A percentile compares a stretch with the other conserved stretches of the same genome.
Conservation (phyloP, 2,113 vertebrate genomes). For the Paraplagusia blochii region DNA sequence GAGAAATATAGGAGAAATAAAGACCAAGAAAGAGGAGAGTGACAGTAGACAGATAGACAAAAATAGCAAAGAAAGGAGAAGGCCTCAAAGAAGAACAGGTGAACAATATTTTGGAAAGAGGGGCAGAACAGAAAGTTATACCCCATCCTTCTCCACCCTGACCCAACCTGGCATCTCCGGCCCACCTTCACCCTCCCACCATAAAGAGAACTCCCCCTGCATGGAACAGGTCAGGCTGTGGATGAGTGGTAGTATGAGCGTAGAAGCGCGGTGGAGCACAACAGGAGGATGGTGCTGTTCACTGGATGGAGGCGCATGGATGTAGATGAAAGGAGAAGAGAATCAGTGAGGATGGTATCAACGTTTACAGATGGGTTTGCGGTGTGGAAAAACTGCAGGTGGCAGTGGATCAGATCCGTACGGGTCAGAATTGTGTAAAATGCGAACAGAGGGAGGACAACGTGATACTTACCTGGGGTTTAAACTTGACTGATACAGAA, state of each 20-base stretch:
- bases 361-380: conserved; percentile 43
- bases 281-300: conserved; percentile 29
- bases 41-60: conserved; percentile 7
- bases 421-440: no score
- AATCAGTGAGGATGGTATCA: conserved; percentile 28
- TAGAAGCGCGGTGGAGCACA: conserved; percentile 25
- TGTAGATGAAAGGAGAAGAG: conserved; percentile 33
- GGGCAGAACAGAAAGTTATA: conserved; percentile 39
- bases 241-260: conserved; percentile 37
- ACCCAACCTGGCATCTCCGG: conserved; percentile 2
- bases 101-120: conserved; percentile 47
- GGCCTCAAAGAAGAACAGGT: conserved; percentile 50
- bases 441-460: no score
- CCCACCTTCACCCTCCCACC: not conserved
- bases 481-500: no score
- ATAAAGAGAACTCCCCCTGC: conserved; percentile 12
- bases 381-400: conserved; percentile 20
- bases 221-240: conserved; percentile 59
- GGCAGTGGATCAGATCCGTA: conserved; percentile 13
- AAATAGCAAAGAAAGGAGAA: conserved; percentile 46
- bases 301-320: conserved; percentile 28
- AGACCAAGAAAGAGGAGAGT: conserved; percentile 27
- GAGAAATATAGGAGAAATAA: conserved; percentile 10
- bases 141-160: conserved; percentile 16
- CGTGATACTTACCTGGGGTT: conserved; percentile 46